Base-by-base conservation (phyloP, 2,888 invertebrate genomes). In the Andrena flavipes region DNA sequence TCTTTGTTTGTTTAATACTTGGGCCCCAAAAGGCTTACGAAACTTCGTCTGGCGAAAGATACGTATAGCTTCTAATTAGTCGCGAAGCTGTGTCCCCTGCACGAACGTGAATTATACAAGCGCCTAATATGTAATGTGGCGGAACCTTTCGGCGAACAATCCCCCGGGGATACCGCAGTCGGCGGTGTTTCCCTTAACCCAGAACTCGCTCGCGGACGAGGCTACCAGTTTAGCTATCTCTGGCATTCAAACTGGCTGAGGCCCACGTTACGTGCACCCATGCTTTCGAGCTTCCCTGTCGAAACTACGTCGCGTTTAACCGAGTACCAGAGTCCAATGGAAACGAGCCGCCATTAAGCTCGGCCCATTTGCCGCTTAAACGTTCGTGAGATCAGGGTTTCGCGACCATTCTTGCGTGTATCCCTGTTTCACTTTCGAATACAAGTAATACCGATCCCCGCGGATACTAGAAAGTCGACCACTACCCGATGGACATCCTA, bases 291-390 rank as follows among this genome's bases (percentile, higher is more conserved):
- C 79, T 87, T 84, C 78, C 81, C 79, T 80, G 77, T 78, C 82
- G 84, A 86, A 86, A 82, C 83, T 87, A 78, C 86, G 78, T 42
- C 76, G 83, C 79, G 84, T 84, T 84, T 84, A 84, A 85, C 84
- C 64, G 77, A 79, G 75, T 80, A 76, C 86, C 68, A 54, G 59
- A 65, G 68, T 65, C 76, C 80, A 71, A 84, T 86, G 78, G 78
- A 82, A 88, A 86, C 84, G 78, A 82, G 77, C 81, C 79, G 75
- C 83, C 73, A 87, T 87, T 87, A 87, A 88, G 82, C 86, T 84
- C 78, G 83, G 76, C 51, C 80, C 84, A 86, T 87, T 87, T 87
- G 73, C 73, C 75, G 82, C 71, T 87, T 86, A 87, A 88, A 78
- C 63, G 81, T 59, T 84, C 78, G 77, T 80, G 87, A 84, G 80